Base-by-base conservation (phyloP, 2,113 vertebrate species). In the Excalfactoria chinensis region DNA sequence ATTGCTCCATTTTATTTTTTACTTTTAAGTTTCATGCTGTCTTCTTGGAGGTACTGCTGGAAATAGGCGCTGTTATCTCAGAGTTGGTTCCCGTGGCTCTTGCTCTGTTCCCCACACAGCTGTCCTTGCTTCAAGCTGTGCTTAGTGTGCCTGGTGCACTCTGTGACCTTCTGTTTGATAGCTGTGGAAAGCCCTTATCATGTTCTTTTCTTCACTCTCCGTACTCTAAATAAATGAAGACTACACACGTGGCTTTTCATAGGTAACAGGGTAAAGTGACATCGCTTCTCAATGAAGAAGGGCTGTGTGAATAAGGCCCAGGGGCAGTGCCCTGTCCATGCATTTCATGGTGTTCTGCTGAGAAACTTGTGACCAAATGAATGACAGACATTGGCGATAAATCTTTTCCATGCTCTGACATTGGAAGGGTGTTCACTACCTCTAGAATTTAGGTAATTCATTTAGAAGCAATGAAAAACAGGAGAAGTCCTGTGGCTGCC, bases 1-100 rank as follows among this genome's bases (percentile, higher is more conserved):
- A 23, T 68, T 70, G 14, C 59, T 86, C 23, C 12, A 2, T 56
- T 80, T 66, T 12, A 22, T 22, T 22, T 48, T 48, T 48, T 22
- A 9, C 19, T 46, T 35, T 34, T 22, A 25, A 10, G 23, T 40
- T 88, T 75, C 22, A 46, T 0, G 1, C 1, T 11, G 2, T 32
- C 55, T 75, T 20, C 41, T 62, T 6, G 32, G 56, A 37, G 74
- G 34, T 15, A 2, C 18, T 37, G 56, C 72, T 10, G 26, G 58
- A n/a, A 88, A 58, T 23, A 2, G 0, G 13, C 4, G 0, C 35
- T 48, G 58, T 11, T 35, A 7, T 0, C 35, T 4, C 2, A 6
- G 64, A 12, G 5, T 9, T 58, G 30, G 48, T 71, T 37, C 2
- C 14, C 1, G 0, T 9, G 40, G 48, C 62, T 58, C 53, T 55